Evolutionary conservation across 2,888 invertebrate genomes (phyloP).

Genomic region (Tenthredo scrophulariae): DNA sequence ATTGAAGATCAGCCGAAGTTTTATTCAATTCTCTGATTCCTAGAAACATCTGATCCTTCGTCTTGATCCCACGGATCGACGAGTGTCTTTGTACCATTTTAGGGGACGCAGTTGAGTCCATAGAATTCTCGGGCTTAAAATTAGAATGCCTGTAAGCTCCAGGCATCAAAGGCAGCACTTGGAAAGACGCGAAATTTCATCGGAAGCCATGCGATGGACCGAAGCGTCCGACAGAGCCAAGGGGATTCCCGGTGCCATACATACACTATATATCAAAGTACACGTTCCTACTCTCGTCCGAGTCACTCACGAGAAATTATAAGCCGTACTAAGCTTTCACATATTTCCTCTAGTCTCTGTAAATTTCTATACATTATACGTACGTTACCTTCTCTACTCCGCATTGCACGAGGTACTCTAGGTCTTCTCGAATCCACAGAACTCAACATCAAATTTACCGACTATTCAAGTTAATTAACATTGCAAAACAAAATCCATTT

Average conservation of each 20-base stretch:
- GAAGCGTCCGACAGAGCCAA: conserved; percentile 52
- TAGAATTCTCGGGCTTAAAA: conserved; percentile 38
- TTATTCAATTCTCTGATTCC: not conserved
- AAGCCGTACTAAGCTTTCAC: conserved; percentile 38
- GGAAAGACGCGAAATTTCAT: conserved; percentile 74
- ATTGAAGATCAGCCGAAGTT: not conserved
- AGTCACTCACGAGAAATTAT: conserved; percentile 41
- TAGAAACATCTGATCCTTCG: not conserved
- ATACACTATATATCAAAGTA: conserved; percentile 43
- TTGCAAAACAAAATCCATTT: too few relatives aligned
- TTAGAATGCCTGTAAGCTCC: conserved; percentile 46
- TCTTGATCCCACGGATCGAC: not conserved
- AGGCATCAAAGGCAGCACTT: conserved; percentile 51
- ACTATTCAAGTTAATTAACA: not conserved
- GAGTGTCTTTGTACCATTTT: conserved; percentile 28
- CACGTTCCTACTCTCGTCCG: conserved; percentile 16
- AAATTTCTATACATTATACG: conserved; percentile 2
- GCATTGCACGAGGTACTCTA: not conserved
- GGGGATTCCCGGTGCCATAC: conserved; percentile 31
- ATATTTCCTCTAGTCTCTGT: not conserved
- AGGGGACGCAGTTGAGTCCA: conserved; percentile 40
- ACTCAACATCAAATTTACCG: not conserved
- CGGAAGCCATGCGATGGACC: conserved; percentile 70
- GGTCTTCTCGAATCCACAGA: not conserved
- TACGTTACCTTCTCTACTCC: not conserved